Percentiles rank a stretch among this genome's conserved stretches.
These are phyloP conservation scores for Redunca redunca DNA, from an alignment of 2,113 vertebrate species.

Conservation along the genomic window DNA sequence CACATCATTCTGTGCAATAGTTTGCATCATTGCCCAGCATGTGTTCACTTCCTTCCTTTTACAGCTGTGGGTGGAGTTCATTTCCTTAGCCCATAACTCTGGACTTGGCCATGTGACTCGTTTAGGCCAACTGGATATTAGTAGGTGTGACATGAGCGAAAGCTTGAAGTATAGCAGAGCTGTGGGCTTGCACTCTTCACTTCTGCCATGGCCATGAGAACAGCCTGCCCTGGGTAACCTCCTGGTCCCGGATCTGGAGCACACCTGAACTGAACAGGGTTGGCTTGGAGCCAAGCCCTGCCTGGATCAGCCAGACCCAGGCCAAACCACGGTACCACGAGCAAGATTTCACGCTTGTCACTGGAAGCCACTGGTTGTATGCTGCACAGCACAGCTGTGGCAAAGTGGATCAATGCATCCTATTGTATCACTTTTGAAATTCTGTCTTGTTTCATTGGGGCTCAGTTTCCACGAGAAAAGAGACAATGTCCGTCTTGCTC, in stretches of 20 bases:
- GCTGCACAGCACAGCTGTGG: fast-evolving
- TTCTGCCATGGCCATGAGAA: neutral
- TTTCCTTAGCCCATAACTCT: neutral
- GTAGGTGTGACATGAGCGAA: neutral
- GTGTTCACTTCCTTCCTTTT: neutral
- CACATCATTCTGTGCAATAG: neutral
- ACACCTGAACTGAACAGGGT: neutral
- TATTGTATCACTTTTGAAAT: neutral
- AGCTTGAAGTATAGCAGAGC: neutral
- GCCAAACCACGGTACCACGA: fast-evolving
- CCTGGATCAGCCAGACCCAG: neutral
- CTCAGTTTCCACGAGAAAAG: neutral
- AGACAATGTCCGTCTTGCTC: neutral
- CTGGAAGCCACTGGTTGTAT: neutral
- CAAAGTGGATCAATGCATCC: fast-evolving
- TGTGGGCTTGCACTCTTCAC: neutral
- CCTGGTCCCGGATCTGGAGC: neutral
- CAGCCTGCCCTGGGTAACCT: neutral
- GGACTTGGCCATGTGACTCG: neutral
- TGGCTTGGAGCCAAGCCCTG: neutral
- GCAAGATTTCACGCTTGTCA: neutral
- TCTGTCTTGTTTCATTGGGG: neutral
- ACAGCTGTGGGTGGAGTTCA: neutral
- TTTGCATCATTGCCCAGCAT: neutral
- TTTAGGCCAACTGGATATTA: neutral